phyloP scores from a whole-genome alignment of 2,888 invertebrate species.

The Ernsta delagoae region DNA sequence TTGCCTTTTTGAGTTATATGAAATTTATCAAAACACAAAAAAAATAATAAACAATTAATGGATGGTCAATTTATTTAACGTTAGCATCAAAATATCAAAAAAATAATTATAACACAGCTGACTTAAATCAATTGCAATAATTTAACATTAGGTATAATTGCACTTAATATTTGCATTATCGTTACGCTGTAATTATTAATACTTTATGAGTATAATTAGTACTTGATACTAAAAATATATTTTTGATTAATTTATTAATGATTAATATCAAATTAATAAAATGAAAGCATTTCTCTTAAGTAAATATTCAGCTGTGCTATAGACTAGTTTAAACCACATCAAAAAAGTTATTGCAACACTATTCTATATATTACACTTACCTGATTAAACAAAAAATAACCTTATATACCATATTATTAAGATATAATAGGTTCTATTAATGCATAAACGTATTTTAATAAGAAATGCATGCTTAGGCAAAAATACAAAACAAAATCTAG shows the following conservation, averaged over 20 bases:
- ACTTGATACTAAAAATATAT: too few relatives aligned
- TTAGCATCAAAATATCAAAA: background rate
- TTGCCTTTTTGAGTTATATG: too few relatives aligned
- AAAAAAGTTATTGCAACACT: slow-evolving; percentile 37
- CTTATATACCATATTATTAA: background rate
- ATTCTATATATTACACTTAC: slow-evolving; percentile 5
- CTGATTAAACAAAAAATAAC: background rate
- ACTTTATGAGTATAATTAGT: too few relatives aligned
- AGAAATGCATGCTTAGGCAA: slow-evolving; percentile 43
- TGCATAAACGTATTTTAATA: slow-evolving; percentile 34
- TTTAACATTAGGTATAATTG: background rate
- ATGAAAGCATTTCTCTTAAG: background rate
- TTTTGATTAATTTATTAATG: background rate
- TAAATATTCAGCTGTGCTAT: slow-evolving; percentile 39
- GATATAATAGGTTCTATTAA: slow-evolving; percentile 33
- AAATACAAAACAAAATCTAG: background rate
- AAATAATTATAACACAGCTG: background rate
- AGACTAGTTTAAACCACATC: slow-evolving; percentile 48
- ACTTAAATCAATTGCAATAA: background rate
- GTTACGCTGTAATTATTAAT: background rate
- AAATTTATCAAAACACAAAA: too few relatives aligned
- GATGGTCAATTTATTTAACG: background rate
- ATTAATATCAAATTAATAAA: background rate
- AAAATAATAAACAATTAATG: background rate
- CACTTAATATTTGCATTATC: background rate